Base-by-base conservation (phyloP, 2,797 vertebrate genomes). In the Cirrhinus molitorella region DNA sequence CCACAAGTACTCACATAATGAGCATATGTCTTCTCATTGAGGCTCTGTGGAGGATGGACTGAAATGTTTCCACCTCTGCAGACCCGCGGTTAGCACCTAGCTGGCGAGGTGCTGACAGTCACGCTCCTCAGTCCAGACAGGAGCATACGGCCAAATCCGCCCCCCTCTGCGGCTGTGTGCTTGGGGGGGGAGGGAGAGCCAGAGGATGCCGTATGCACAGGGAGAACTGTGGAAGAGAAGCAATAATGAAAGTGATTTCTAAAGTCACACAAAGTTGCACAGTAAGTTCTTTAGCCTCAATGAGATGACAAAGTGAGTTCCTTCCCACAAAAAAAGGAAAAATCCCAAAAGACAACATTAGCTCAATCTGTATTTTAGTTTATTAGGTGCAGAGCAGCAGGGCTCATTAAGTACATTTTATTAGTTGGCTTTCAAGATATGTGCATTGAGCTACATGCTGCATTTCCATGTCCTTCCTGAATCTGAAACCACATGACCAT, bases 61-160 rank as follows among this genome's bases (percentile, higher is more conserved):
- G 88, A 94, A 91, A 91, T 85, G 87, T 94, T 92, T 87, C 89
- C 92, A 91, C 91, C 89, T 93, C 91, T 91, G 87, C 85, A 87
- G 88, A 86, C 83, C 73, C 37, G 87, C 81, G 90, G 88, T 94
- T 92, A 91, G 88, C 91, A 88, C 92, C 90, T 86, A n/a, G 90
- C 61, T 85, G 92, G 91, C 84, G 89, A 91, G 86, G 86, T 78
- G 89, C 88, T 90, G 90, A 90, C 91, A 92, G 84, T 80, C 86
- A 86, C n/a, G 75, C 63, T 34, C 84, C 73, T 12, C 79, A 17
- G 43, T 75, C 78, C 86, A 83, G 70, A 31, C 77, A 67, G 14
- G 55, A 74, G 49, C 66, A 70, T 31, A 51, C 19, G 34, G 72
- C 34, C 72, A 83, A 49, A 63, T 66, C 67, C 51, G 11, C 67